Base-by-base conservation (phyloP, 2,888 invertebrate species). In the Protodeltote pygarga region DNA sequence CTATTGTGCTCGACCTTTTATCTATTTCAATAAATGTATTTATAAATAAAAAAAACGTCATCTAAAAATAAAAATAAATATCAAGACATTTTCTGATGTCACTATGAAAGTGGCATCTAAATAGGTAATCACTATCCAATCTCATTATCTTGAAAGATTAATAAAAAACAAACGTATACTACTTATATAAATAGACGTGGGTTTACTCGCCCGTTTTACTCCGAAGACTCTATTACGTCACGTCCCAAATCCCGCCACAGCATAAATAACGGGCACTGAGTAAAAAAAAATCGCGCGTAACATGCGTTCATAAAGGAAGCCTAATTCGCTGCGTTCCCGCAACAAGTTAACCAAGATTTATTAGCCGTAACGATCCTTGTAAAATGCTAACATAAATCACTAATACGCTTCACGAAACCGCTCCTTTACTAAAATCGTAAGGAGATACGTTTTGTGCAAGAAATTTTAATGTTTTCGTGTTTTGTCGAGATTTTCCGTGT, bases 341-440 rank as follows among this genome's bases (percentile, higher is more conserved):
- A 85, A 85, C 85, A 86, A 86, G 87, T 86, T 84, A 85, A 83
- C 76, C 53, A 71, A 81, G 85, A 87, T 87, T 87, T 87, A 87
- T 85, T 80, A 79, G 73, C 77, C 81, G 80, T 83, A 83, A 85
- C 85, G 82, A 81, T 80, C 75, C 79, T 76, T 79, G 79, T 82
- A 78, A 83, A 83, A 83, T 79, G 77, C 75, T 75, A 69, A 73
- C 80, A 85, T 85, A 87, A 87, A 87, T 87, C 85, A 84, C 73
- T 67, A 73, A 79, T 71, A 77, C 79, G 76, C 72, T 75, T 70
- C 66, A 71, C 71, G 65, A 64, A 75, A 69, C 75, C 52, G 64
- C 48, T 49, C 51, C 64, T 57, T 64, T 65, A 54, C 71, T 65
- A 65, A 68, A 58, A 74, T 71, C 68, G 76, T 75, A 72, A 65